Base-by-base conservation (phyloP, 1,140 invertebrate species). In the Drosophila seguyi region DNA sequence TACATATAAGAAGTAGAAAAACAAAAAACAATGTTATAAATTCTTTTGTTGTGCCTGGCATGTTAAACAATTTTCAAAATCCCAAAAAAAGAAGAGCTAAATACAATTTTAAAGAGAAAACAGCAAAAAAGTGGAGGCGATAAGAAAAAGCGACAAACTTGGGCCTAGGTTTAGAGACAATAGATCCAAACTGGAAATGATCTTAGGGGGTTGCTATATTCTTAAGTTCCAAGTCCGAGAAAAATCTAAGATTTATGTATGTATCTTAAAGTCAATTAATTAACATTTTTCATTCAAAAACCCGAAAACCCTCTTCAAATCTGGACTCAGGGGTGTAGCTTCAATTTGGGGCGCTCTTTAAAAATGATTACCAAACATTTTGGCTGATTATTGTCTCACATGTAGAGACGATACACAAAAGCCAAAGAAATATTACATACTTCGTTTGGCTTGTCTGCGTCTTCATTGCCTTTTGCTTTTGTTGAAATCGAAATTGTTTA, bases 31-130 rank as follows among this genome's bases (percentile, higher is more conserved):
- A 73, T 90, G 81, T 73, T 81, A 90, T 90, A 88, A 90, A 88
- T 88, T 88, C 85, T 88, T 90, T 88, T 88, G 74, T 88, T 88
- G 85, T 90, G 85, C 69, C 59, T 78, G 48, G 84, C 63, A 88
- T 88, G 73, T 69, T 84, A 88, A 90, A 84, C 77, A 72, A 81
- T 88, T 88, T 81, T 36, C 50, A 74, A 69, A 68, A 87, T 74
- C 34, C 31, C 59, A 81, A 73, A 72, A 53, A 84, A 45, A 77
- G 67, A 77, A 63, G 34, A 55, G 14, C 52, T 25, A 25, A 50
- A 72, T 48, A 72, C 50, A 58, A 45, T 58, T 48, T 58, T 27
- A 57, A 62, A 66, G 59, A 82, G 48, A 83, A 71, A 79, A 66
- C 62, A 57, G 62, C 57, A 27, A 62, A 61, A 61, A 42, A 44